Evolutionary conservation across 2,113 vertebrate species (phyloP).

Genomic region (Coptodon rendalli): DNA sequence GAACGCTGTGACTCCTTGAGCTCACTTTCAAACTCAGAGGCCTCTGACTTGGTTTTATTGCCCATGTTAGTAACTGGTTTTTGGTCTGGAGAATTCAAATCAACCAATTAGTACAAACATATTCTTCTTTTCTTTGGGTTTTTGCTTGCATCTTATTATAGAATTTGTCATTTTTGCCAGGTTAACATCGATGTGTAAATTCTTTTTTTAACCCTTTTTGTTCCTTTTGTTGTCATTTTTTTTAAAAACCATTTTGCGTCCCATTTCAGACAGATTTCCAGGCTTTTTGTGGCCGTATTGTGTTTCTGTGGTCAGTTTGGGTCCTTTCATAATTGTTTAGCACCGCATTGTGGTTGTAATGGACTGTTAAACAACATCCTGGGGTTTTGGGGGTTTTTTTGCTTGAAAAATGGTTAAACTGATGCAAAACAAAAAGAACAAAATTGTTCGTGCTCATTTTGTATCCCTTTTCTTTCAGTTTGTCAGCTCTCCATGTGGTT

Average conservation of each 20-base stretch:
- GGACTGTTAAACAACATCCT: not conserved
- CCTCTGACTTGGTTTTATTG: not conserved
- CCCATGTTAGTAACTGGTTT: not conserved
- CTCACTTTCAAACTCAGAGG: not conserved
- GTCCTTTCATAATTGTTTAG: not conserved
- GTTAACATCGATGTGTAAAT: not conserved
- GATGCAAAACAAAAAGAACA: not conserved
- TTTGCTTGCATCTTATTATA: not conserved
- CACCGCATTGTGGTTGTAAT: not conserved
- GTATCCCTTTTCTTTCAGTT: not conserved
- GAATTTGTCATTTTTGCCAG: not conserved
- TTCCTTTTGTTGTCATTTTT: not conserved
- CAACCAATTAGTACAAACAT: not conserved
- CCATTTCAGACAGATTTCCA: not conserved
- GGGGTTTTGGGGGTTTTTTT: fast-evolving
- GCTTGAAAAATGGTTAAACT: not conserved
- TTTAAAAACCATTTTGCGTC: not conserved
- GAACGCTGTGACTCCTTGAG: not conserved
- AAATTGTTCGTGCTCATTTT: not conserved
- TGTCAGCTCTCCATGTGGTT: not conserved
- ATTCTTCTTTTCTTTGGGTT: not conserved
- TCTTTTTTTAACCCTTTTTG: not conserved
- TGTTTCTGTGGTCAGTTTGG: not conserved
- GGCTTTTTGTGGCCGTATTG: not conserved
- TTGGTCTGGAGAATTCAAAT: not conserved